Conservation (phyloP, 1,140 invertebrate genomes). For the Scaptomyza montana region DNA sequence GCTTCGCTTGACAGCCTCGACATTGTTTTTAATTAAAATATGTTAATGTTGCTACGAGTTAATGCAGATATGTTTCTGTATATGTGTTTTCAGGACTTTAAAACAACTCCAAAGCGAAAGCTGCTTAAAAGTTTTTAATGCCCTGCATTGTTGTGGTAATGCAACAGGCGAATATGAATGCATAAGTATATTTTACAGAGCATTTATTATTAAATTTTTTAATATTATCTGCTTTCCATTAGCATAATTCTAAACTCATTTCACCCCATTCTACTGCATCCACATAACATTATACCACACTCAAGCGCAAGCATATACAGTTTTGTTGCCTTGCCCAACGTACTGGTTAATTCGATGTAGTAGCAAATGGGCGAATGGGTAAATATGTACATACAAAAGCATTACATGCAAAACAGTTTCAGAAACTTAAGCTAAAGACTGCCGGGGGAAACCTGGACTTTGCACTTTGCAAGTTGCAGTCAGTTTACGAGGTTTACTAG, state of each 20-base stretch:
- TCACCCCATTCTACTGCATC: no score
- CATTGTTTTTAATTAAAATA: constrained; percentile 75
- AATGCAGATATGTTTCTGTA: not conserved
- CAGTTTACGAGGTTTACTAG: constrained; percentile 12
- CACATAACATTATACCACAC: constrained; percentile 1
- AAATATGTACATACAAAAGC: not conserved
- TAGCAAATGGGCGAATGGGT: not conserved
- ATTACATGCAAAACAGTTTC: constrained; percentile 14
- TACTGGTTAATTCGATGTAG: constrained; percentile 17
- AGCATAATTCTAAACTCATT: no score
- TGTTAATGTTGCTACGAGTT: constrained; percentile 57
- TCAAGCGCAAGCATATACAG: not conserved
- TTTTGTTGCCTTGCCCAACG: not conserved
- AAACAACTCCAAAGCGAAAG: no score
- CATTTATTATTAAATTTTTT: no score
- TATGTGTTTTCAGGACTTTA: not conserved
- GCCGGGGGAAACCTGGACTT: constrained; percentile 17
- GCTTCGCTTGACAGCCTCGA: constrained; percentile 14
- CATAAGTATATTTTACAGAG: no score
- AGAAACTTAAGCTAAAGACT: constrained; percentile 28
- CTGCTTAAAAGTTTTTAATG: no score
- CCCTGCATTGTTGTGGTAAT: no score
- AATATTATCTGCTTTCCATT: no score
- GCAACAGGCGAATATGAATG: no score
- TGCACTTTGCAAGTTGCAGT: not conserved